A percentile compares a stretch with the other conserved stretches of the same genome.
Conservation (phyloP, 30 jellyfish, hydroid and myxozoan species). For the Turritopsis dohrnii region DNA sequence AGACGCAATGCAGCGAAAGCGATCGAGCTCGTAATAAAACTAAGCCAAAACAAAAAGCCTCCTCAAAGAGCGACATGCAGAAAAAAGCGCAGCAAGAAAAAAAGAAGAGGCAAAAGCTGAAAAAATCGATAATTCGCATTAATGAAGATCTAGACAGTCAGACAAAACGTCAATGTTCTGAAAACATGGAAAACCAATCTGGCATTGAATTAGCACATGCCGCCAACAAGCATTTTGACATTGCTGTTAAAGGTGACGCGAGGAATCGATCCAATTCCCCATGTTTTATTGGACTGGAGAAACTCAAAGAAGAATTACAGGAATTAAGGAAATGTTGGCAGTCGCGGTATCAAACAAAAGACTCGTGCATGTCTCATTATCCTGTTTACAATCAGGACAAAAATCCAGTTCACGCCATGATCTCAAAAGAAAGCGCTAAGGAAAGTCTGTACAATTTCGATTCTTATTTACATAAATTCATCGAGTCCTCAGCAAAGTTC, state of each 20-base stretch:
- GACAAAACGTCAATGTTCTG: background rate
- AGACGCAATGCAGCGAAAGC: background rate
- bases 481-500: background rate
- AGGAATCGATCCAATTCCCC: background rate
- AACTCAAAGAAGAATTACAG: background rate
- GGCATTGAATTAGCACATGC: background rate
- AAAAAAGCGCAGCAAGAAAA: background rate
- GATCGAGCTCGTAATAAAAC: background rate
- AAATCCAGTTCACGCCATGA: background rate
- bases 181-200: background rate
- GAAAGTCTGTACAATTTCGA: background rate
- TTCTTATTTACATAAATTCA: background rate
- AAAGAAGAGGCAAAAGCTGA: background rate
- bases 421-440: background rate
- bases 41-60: background rate
- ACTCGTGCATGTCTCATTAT: background rate
- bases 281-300: background rate
- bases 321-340: background rate
- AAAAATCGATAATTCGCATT: background rate
- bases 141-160: background rate
- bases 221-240: background rate
- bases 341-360: background rate
- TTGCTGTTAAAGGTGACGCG: background rate
- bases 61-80: background rate
- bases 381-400: background rate